A percentile compares a stretch with the other conserved stretches of the same genome.
Evolutionary conservation across 1,140 invertebrate genomes (phyloP).

Genomic region (Drosophila santomea): DNA sequence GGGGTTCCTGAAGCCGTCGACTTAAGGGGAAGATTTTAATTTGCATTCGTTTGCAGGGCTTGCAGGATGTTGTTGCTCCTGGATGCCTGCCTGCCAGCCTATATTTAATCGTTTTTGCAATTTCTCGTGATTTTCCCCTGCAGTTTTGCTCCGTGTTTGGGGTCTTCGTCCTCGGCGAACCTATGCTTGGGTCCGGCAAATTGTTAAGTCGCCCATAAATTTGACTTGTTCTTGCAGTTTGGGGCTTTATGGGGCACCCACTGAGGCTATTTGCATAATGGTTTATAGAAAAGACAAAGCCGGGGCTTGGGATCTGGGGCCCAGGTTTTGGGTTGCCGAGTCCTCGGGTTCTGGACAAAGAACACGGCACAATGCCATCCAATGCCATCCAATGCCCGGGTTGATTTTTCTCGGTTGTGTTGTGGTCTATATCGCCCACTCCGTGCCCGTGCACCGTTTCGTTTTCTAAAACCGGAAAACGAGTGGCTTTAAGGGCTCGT

Average conservation of each 20-base stretch:
- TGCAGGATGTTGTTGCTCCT: slow-evolving; percentile 45
- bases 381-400: slow-evolving; percentile 41
- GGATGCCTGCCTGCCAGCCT: slow-evolving; percentile 60
- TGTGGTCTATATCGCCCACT: slow-evolving; percentile 36
- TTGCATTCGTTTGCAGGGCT: slow-evolving; percentile 83
- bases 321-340: neutral
- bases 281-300: slow-evolving; percentile 80
- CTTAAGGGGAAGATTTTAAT: slow-evolving; percentile 81
- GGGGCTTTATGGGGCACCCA: slow-evolving; percentile 49
- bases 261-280: slow-evolving; percentile 79
- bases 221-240: slow-evolving; percentile 70
- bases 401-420: slow-evolving; percentile 42
- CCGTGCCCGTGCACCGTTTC: neutral
- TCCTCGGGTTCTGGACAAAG: slow-evolving; percentile 1
- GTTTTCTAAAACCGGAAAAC: slow-evolving; percentile 37
- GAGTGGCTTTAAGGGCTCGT: slow-evolving; percentile 62
- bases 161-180: slow-evolving; percentile 11
- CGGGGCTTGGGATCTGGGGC: slow-evolving; percentile 27
- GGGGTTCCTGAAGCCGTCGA: slow-evolving; percentile 38
- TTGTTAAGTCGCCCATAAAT: slow-evolving; percentile 84
- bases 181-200: slow-evolving; percentile 46
- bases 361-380: slow-evolving; percentile 45
- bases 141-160: slow-evolving; percentile 29
- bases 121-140: slow-evolving; percentile 70
- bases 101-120: slow-evolving; percentile 80